Conservation (phyloP, 2,888 invertebrate species). For the Drosophila kuntzei region DNA sequence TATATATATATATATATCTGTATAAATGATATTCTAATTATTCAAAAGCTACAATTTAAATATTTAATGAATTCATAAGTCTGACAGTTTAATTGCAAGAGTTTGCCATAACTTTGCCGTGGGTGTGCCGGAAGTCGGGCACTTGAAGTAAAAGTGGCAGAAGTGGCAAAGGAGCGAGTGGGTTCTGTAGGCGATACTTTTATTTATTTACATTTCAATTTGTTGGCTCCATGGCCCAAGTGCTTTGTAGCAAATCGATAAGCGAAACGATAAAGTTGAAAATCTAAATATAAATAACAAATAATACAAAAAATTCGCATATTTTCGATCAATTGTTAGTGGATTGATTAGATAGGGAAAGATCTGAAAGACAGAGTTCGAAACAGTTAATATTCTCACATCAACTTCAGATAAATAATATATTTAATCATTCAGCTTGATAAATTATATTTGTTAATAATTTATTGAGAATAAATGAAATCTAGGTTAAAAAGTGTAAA, state of each 20-base stretch:
- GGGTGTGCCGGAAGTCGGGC: conserved; percentile 19
- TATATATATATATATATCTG: conserved; percentile 26
- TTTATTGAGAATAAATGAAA: background rate
- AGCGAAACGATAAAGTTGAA: background rate
- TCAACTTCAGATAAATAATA: background rate
- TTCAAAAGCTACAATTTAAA: conserved; percentile 81
- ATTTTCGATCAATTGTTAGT: background rate
- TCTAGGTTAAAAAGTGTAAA: background rate
- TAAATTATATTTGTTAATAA: background rate
- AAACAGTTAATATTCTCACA: no score
- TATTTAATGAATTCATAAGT: conserved; percentile 82
- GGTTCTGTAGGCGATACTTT: conserved; percentile 44
- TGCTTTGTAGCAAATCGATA: conserved; percentile 14
- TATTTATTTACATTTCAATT: conserved; percentile 62
- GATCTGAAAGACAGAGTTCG: background rate
- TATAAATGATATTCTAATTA: conserved; percentile 80
- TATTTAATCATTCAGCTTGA: background rate
- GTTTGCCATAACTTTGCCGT: conserved; percentile 69
- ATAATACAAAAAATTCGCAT: background rate
- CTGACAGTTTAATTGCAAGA: conserved; percentile 81
- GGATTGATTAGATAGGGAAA: background rate
- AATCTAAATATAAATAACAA: background rate
- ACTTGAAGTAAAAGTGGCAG: conserved; percentile 9
- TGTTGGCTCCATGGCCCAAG: conserved; percentile 6
- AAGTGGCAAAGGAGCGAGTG: background rate